These are phyloP conservation scores for Sphecodes monilicornis DNA, from an alignment of 2,888 invertebrate species.

Conservation along the genomic window DNA sequence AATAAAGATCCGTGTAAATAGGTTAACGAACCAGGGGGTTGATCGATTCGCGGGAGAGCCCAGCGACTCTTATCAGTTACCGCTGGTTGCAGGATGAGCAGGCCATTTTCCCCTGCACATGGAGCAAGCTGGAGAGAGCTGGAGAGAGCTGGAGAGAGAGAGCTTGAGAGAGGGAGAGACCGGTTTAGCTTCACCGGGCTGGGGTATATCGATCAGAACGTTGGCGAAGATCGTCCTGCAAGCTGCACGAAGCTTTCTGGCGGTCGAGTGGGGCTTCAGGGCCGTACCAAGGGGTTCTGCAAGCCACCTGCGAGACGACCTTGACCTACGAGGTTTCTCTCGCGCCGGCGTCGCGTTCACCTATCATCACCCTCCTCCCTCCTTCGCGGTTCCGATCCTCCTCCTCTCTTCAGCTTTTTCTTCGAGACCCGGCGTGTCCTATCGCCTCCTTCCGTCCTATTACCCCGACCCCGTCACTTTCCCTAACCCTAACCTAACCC, in stretches of 20 bases:
- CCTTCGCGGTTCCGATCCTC: too few species aligned
- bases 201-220: constrained; percentile 65
- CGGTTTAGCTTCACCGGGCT: constrained; percentile 39
- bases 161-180: neutral
- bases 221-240: constrained; percentile 51
- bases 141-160: neutral
- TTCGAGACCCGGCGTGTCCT: constrained; percentile 39
- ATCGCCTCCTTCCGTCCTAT: neutral
- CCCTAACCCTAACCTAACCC: neutral
- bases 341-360: constrained; percentile 82
- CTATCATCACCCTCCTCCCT: constrained; percentile 27
- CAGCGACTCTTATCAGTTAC: constrained; percentile 29
- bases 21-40: constrained; percentile 15
- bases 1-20: constrained; percentile 13
- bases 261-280: constrained; percentile 60
- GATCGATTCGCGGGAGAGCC: constrained; percentile 28
- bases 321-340: constrained; percentile 82
- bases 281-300: constrained; percentile 49
- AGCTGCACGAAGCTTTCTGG: constrained; percentile 56
- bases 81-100: constrained; percentile 17
- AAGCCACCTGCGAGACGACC: constrained; percentile 70
- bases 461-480: constrained; percentile 20
- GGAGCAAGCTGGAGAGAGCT: neutral
- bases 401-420: constrained; percentile 53
- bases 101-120: constrained; percentile 55